Evolutionary conservation across 2,888 invertebrate genomes (phyloP).

Genomic region (Lagria hirta): DNA sequence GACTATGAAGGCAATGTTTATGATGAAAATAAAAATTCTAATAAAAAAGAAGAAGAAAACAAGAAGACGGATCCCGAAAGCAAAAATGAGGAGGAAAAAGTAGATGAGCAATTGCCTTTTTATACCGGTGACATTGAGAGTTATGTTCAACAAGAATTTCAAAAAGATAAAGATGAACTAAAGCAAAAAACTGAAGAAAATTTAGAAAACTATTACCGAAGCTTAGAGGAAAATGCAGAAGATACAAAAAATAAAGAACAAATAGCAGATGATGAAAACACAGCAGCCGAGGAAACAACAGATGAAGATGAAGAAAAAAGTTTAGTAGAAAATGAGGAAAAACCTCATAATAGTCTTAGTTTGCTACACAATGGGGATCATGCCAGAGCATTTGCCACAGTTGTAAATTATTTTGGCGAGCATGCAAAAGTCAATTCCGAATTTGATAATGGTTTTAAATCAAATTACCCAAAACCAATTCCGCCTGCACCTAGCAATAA

Average conservation of each 20-base stretch:
- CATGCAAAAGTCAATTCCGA: slow-evolving; percentile 15
- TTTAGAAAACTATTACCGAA: slow-evolving; percentile 10
- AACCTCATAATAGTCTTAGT: no score
- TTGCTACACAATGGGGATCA: slow-evolving; percentile 1
- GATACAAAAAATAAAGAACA: slow-evolving; percentile 28
- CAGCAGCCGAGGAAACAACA: slow-evolving; percentile 7
- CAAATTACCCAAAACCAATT: slow-evolving; percentile 17
- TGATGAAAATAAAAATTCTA: slow-evolving; percentile 7
- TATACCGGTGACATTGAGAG: slow-evolving; percentile 18
- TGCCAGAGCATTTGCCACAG: not conserved
- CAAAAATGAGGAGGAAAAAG: slow-evolving; percentile 10
- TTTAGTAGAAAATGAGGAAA: no score
- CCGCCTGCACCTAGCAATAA: slow-evolving; percentile 25
- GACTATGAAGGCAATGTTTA: slow-evolving; percentile 17
- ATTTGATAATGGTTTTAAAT: slow-evolving; percentile 20
- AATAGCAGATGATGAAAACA: slow-evolving; percentile 14
- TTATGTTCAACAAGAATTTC: slow-evolving; percentile 15
- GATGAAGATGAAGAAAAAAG: slow-evolving; percentile 21
- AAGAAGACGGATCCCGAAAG: slow-evolving; percentile 14
- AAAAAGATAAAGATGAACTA: slow-evolving; percentile 12
- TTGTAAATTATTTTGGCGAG: slow-evolving; percentile 17
- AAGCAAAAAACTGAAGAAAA: slow-evolving; percentile 17
- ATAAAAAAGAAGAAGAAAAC: slow-evolving; percentile 17
- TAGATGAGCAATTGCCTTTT: slow-evolving; percentile 10
- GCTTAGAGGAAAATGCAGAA: slow-evolving; percentile 20